These are phyloP conservation scores for Alethe castanea DNA, from an alignment of 2,113 vertebrate genomes.

Conservation along the genomic window DNA sequence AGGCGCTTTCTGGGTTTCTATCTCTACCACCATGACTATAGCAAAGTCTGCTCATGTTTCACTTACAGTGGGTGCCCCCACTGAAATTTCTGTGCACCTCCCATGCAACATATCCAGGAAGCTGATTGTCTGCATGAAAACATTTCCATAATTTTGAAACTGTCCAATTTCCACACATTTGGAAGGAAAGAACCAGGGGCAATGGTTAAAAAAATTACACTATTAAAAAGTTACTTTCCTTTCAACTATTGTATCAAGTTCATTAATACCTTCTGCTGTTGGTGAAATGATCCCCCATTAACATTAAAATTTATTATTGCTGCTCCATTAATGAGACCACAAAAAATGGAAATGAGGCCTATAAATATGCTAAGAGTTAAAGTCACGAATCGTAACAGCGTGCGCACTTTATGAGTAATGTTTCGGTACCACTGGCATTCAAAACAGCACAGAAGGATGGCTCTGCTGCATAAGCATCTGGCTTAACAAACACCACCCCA, in stretches of 20 bases:
- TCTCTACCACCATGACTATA: not conserved
- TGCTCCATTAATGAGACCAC: slow-evolving; percentile 64
- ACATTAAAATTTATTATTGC: slow-evolving; percentile 66
- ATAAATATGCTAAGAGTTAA: slow-evolving; percentile 66
- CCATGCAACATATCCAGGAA: not conserved
- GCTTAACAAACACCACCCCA: not conserved
- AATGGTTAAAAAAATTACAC: not conserved
- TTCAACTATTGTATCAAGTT: slow-evolving; percentile 48
- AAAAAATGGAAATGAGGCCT: slow-evolving; percentile 64
- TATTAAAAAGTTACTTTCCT: slow-evolving; percentile 48
- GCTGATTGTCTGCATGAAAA: not conserved
- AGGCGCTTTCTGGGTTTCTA: not conserved
- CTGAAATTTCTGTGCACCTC: not conserved
- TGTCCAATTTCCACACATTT: not conserved
- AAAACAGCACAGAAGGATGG: not conserved
- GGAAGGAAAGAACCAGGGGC: not conserved
- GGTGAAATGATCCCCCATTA: slow-evolving; percentile 59
- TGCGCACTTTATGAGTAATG: not conserved
- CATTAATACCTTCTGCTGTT: slow-evolving; percentile 51
- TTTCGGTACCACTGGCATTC: not conserved
- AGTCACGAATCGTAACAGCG: not conserved
- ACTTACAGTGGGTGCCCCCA: not conserved
- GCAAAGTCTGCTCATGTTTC: not conserved
- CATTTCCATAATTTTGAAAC: not conserved
- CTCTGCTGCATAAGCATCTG: not conserved